Base-by-base conservation (phyloP, 1,140 invertebrate genomes). In the Cyclina sinensis region DNA sequence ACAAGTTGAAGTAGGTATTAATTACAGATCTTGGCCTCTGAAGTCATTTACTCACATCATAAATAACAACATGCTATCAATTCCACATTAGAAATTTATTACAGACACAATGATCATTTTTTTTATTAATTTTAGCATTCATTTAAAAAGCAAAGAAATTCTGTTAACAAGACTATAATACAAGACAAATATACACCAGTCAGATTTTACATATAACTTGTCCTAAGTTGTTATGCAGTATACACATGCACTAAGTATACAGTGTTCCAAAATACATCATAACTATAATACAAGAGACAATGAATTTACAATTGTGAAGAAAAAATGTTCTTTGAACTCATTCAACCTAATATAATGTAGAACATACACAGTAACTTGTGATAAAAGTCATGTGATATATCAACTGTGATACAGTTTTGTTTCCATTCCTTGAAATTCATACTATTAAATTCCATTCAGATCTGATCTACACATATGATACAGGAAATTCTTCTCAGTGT, bases 31-130 rank as follows among this genome's bases (percentile, higher is more conserved):
- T 43, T 43, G 43, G 43, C 43, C 43, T 43, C 14, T 43, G 43
- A 43, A 43, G 14, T 43, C 14, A 43, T 43, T 43, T 43, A 14
- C 4, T 7, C 5, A 14, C 5, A 14, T 43, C 4, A 43, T 43
- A 43, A 43, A 43, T 43, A 59, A 59, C 5, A 27, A 59, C 18
- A 59, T 21, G 24, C 5, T 59, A 59, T 30, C 12, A 70, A 46
- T 27, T 78, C 74, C 86, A 88, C 86, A 88, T 88, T 73, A 73
- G 78, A 88, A 81, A 81, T 88, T 88, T 88, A 88, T 81, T 88
- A 88, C 86, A 81, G 57, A 81, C 86, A 88, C 86, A 88, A 81
- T 88, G 76, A 43, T 79, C 57, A 80, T 57, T 51, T 39, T 39
- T 86, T 88, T 74, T 76, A 76, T 62, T 78, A 54, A 74, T 73